Evolutionary conservation across 2,888 invertebrate species (phyloP).

Genomic region (Catocala fraxini): DNA sequence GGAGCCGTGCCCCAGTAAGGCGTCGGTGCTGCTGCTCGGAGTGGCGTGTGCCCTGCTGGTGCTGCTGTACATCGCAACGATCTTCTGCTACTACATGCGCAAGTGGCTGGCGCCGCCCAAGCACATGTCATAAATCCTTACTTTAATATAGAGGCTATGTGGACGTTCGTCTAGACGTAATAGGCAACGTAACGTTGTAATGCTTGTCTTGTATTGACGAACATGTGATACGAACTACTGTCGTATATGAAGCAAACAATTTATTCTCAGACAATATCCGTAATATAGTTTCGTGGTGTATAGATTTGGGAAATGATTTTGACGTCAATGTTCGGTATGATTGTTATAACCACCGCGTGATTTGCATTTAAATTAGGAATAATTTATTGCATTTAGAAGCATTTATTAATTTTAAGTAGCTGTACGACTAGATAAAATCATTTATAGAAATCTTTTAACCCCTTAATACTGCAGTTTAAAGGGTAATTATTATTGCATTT

Average conservation of each 20-base stretch:
- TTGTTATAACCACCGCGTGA: constrained; percentile 82
- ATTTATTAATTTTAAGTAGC: constrained; percentile 63
- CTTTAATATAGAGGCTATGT: constrained; percentile 30
- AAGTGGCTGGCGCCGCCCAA: constrained; percentile 96
- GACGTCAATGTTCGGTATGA: constrained; percentile 59
- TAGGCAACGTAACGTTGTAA: constrained; percentile 46
- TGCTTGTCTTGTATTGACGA: constrained; percentile 60
- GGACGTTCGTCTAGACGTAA: constrained; percentile 42
- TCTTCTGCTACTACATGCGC: constrained; percentile 97
- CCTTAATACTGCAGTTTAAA: constrained; percentile 56
- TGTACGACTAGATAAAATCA: constrained; percentile 43
- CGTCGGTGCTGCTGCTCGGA: constrained; percentile 95
- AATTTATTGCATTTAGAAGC: constrained; percentile 83
- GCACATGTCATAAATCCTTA: constrained; percentile 88
- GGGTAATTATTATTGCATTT: constrained; percentile 55
- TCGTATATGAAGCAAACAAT: constrained; percentile 59
- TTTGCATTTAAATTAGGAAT: constrained; percentile 77
- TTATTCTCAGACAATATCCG: constrained; percentile 60
- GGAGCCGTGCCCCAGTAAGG: constrained; percentile 96
- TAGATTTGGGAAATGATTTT: constrained; percentile 55
- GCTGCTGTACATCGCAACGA: constrained; percentile 95
- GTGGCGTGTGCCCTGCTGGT: constrained; percentile 96
- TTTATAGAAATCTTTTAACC: constrained; percentile 32
- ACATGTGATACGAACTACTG: constrained; percentile 83
- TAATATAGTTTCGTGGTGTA: constrained; percentile 61